Conservation (phyloP, 2,888 invertebrate species). For the Tetropium fuscum region DNA sequence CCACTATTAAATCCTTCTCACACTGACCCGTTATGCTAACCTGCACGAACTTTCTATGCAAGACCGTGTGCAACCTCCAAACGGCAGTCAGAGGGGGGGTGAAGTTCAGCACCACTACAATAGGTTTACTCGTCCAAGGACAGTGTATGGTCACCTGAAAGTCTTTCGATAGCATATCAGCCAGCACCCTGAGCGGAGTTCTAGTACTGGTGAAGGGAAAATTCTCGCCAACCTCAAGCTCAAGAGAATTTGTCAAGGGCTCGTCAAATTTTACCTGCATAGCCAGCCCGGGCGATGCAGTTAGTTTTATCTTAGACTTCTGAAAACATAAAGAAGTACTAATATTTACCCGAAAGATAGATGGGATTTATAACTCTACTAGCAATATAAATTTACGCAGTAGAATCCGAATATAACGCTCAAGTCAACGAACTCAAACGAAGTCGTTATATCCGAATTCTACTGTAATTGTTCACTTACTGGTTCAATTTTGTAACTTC, state of each 20-base stretch:
- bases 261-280: conserved; percentile 66
- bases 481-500: conserved; percentile 79
- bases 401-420: too few relatives aligned
- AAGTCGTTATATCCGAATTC: too few relatives aligned
- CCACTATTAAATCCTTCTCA: conserved; percentile 54
- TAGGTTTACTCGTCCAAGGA: conserved; percentile 82
- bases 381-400: not conserved
- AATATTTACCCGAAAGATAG: not conserved
- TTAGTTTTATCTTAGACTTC: conserved; percentile 73
- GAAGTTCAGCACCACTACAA: conserved; percentile 83
- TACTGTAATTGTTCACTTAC: conserved; percentile 71
- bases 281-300: conserved; percentile 76
- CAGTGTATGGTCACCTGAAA: conserved; percentile 73
- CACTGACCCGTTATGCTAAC: conserved; percentile 76
- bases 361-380: not conserved
- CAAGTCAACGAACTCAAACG: too few relatives aligned
- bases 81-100: conserved; percentile 84
- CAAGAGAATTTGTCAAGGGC: conserved; percentile 68
- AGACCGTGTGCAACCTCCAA: conserved; percentile 86
- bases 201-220: conserved; percentile 57
- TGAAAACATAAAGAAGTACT: conserved; percentile 52
- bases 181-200: conserved; percentile 72
- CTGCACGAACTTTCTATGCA: conserved; percentile 87
- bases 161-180: conserved; percentile 79
- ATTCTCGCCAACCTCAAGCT: conserved; percentile 58